Evolutionary conservation across 2,113 vertebrate genomes (phyloP).

Genomic region (Nanger granti): DNA sequence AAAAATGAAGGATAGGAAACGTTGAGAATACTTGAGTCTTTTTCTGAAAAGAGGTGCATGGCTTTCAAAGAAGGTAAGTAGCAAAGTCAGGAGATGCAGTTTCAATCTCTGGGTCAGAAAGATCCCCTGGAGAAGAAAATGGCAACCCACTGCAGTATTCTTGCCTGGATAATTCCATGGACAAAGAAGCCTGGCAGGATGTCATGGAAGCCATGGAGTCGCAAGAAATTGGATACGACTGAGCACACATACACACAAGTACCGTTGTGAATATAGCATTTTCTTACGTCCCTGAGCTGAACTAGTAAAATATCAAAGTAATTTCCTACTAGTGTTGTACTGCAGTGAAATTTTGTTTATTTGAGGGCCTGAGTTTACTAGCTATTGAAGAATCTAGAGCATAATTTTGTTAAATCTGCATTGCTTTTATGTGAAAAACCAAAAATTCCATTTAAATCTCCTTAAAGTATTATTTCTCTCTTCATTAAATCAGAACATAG

Average conservation of each 20-base stretch:
- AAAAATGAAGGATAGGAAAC: not conserved
- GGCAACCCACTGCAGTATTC: not conserved
- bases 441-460: not conserved
- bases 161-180: not conserved
- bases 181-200: not conserved
- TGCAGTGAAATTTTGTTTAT: not conserved
- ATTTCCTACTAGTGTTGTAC: not conserved
- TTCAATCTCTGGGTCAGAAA: not conserved
- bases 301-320: not conserved
- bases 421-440: constrained; percentile 9
- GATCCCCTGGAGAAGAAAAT: not conserved
- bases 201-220: not conserved
- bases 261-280: not conserved
- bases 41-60: not conserved
- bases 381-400: not conserved
- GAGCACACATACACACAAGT: not conserved
- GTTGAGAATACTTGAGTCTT: not conserved
- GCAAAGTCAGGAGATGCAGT: not conserved
- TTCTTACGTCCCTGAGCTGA: not conserved
- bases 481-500: not conserved
- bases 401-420: not conserved
- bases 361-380: not conserved
- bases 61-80: not conserved
- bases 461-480: not conserved
- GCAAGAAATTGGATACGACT: not conserved